phyloP scores from a whole-genome alignment of 2,113 vertebrate genomes.

The Diadophis punctatus region DNA sequence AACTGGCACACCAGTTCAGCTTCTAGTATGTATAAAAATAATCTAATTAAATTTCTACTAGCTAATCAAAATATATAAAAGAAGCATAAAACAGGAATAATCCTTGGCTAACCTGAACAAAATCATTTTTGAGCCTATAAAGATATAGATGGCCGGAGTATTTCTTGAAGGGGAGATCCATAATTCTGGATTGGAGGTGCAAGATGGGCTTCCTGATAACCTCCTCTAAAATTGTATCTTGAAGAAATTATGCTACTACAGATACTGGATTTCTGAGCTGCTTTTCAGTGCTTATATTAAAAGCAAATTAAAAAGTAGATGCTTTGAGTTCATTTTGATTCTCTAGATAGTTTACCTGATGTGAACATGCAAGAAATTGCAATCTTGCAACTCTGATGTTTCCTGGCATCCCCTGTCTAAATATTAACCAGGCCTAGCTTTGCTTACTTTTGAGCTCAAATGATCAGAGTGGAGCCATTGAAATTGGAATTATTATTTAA shows the following conservation, averaged over 20 bases:
- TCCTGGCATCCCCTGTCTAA: neutral
- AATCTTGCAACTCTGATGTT: neutral
- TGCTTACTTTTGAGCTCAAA: neutral
- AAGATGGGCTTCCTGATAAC: neutral
- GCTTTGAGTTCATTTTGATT: neutral
- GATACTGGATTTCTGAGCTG: neutral
- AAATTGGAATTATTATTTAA: neutral
- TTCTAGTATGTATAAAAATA: neutral
- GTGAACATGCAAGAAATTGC: neutral
- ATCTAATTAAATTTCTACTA: neutral
- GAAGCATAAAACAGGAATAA: neutral
- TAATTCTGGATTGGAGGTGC: neutral
- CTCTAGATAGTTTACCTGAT: neutral
- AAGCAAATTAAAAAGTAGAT: neutral
- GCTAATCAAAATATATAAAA: neutral
- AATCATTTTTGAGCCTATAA: neutral
- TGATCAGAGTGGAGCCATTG: neutral
- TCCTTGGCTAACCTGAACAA: neutral
- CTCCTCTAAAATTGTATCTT: neutral
- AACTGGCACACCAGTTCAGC: neutral
- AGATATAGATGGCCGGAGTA: neutral
- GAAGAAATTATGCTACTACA: neutral
- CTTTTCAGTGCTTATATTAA: neutral
- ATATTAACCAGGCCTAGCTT: neutral
- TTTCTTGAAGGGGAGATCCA: neutral